These are phyloP conservation scores for Pristionchus fissidentatus DNA, from an alignment of 2,888 invertebrate species.

Conservation along the genomic window DNA sequence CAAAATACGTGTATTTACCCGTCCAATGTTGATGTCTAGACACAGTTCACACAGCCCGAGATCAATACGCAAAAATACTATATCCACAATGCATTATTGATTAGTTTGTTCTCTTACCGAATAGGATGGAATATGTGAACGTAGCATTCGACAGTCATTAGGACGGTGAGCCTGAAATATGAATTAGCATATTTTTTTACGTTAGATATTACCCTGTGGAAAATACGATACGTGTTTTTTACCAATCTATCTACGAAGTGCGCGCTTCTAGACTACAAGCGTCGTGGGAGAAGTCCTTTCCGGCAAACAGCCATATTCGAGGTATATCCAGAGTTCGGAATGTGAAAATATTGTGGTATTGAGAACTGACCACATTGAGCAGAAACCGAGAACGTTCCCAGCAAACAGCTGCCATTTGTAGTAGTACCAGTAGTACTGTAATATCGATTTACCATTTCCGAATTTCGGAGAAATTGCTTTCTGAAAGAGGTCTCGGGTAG, in stretches of 20 bases:
- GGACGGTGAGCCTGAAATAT: conserved; percentile 65
- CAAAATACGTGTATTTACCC: too few relatives aligned
- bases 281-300: neutral
- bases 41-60: too few relatives aligned
- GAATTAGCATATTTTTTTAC: neutral
- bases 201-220: too few relatives aligned
- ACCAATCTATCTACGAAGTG: too few relatives aligned
- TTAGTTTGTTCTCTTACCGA: conserved; percentile 39
- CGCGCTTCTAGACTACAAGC: neutral
- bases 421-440: conserved; percentile 37
- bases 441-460: neutral
- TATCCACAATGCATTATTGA: too few relatives aligned
- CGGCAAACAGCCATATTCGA: too few relatives aligned
- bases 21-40: too few relatives aligned
- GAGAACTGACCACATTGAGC: conserved; percentile 68
- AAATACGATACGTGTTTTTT: too few relatives aligned
- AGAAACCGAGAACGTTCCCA: conserved; percentile 71
- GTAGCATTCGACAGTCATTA: conserved; percentile 72
- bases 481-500: too few relatives aligned
- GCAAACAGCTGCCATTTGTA: conserved; percentile 68
- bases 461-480: neutral
- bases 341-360: neutral
- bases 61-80: too few relatives aligned
- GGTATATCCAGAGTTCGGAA: too few relatives aligned
- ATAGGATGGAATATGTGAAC: conserved; percentile 70